phyloP scores from a whole-genome alignment of 2,113 vertebrate species.

The Maccullochella peelii region DNA sequence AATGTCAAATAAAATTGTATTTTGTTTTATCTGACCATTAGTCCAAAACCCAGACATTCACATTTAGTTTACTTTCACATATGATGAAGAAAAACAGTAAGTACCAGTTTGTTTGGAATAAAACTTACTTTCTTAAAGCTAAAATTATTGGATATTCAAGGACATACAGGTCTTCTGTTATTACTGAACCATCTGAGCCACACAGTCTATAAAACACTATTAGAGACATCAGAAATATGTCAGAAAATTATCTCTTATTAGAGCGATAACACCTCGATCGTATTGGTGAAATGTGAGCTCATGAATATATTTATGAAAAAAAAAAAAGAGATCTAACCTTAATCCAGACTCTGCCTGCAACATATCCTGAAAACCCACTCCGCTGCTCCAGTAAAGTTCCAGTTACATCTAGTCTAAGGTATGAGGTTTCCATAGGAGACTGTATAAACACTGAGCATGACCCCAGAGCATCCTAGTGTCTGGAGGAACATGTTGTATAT shows the following conservation, averaged over 20 bases:
- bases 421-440: conserved; percentile 52
- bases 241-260: background rate
- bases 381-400: conserved; percentile 1
- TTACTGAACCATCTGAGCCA: background rate
- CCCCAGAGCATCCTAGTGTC: conserved; percentile 67
- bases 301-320: too few relatives aligned
- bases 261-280: background rate
- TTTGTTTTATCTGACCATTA: background rate
- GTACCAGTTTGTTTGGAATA: background rate
- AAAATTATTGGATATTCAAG: background rate
- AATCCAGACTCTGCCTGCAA: background rate
- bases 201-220: background rate
- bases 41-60: background rate
- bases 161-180: background rate
- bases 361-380: background rate
- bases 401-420: conserved; percentile 7
- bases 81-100: background rate
- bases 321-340: background rate
- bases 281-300: too few relatives aligned
- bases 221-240: background rate
- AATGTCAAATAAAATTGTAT: background rate
- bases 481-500: conserved; percentile 73
- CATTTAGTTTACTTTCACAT: background rate
- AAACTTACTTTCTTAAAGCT: background rate
- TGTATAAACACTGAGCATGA: conserved; percentile 67